Conservation (phyloP, 2,888 invertebrate species). For the Notodonta ziczac region DNA sequence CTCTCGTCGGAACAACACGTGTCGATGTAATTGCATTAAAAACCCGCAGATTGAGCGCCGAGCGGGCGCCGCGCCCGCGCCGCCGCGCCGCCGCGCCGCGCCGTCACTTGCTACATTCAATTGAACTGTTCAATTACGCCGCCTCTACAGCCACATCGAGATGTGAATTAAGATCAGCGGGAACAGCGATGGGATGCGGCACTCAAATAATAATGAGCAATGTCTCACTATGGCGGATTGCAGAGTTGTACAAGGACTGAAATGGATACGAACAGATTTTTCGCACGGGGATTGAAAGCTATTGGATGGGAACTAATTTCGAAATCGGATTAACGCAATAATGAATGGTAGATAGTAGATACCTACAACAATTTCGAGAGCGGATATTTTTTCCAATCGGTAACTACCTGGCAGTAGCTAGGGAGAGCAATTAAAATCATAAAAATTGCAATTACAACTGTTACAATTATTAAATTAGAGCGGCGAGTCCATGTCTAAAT, state of each 20-base stretch:
- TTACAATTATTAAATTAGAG: background rate
- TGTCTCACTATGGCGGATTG: background rate
- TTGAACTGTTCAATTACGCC: background rate
- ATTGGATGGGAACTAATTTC: background rate
- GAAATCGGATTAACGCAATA: too few relatives aligned
- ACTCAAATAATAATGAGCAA: background rate
- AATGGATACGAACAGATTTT: background rate
- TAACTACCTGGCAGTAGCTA: too few relatives aligned
- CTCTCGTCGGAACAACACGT: conserved; percentile 1
- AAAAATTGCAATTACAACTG: background rate
- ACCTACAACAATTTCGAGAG: too few relatives aligned
- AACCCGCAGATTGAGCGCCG: background rate
- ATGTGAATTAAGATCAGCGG: background rate
- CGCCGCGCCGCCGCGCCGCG: background rate
- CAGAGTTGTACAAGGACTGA: background rate
- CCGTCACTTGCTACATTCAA: background rate
- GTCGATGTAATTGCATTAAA: background rate
- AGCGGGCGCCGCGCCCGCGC: background rate
- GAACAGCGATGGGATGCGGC: background rate
- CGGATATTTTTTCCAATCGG: too few relatives aligned
- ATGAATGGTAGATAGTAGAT: too few relatives aligned
- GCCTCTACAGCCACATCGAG: background rate
- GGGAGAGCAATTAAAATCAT: background rate
- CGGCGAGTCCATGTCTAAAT: background rate
- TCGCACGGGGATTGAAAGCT: background rate